A percentile compares a stretch with the other conserved stretches of the same genome.
phyloP scores from a whole-genome alignment of 2,797 vertebrate genomes.

The Acestrorhynchus altus region DNA sequence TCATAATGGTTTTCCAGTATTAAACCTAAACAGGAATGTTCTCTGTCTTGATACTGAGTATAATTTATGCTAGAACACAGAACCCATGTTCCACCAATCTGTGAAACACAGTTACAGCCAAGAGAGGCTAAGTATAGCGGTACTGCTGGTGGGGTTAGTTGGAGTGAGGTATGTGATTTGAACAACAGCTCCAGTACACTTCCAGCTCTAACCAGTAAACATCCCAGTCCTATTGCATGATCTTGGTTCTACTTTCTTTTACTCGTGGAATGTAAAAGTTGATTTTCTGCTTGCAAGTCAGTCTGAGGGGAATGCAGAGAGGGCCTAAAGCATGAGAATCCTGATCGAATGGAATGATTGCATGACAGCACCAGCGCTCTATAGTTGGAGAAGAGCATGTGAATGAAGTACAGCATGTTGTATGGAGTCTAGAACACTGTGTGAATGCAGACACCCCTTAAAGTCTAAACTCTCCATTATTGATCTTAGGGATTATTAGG shows the following conservation, averaged over 20 bases:
- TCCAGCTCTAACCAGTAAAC: constrained; percentile 4
- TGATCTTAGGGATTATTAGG: no score
- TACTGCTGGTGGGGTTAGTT: constrained; percentile 26
- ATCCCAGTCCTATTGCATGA: constrained; percentile 69
- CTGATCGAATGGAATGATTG: constrained; percentile 58
- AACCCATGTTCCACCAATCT: not conserved
- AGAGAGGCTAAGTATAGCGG: constrained; percentile 1
- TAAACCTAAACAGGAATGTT: not conserved
- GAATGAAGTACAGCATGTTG: not conserved
- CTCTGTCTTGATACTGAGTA: not conserved
- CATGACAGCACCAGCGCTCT: constrained; percentile 68
- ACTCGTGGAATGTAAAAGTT: constrained; percentile 54
- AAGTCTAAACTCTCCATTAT: not conserved
- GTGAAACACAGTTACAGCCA: not conserved
- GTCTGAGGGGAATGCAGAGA: constrained; percentile 48
- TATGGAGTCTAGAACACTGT: not conserved
- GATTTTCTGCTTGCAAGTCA: constrained; percentile 61
- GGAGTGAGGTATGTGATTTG: constrained; percentile 46
- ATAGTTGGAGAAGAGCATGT: constrained; percentile 8
- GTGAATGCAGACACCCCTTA: not conserved
- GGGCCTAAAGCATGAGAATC: constrained; percentile 68
- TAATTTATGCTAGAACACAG: not conserved
- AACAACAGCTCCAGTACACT: not conserved
- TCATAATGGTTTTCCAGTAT: not conserved
- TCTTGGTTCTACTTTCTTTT: constrained; percentile 62